phyloP scores from a whole-genome alignment of 1,140 invertebrate genomes.

The Drosophila neocordata region DNA sequence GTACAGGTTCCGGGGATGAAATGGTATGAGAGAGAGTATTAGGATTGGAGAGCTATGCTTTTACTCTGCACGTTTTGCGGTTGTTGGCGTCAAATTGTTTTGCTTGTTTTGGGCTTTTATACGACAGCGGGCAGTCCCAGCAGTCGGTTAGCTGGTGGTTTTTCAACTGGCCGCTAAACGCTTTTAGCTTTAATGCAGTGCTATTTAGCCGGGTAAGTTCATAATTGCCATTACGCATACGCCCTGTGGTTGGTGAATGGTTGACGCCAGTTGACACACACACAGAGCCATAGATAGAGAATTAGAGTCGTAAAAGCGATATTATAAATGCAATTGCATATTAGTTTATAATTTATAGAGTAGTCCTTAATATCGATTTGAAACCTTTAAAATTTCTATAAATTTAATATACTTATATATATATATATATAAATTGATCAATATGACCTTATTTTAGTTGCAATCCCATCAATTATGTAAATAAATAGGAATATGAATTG shows the following conservation, averaged over 20 bases:
- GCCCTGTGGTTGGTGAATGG: constrained; percentile 54
- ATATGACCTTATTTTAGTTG: background rate
- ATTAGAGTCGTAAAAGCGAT: constrained; percentile 30
- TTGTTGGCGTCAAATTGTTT: constrained; percentile 78
- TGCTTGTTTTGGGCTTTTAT: constrained; percentile 74
- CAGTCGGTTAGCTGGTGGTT: constrained; percentile 61
- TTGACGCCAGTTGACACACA: background rate
- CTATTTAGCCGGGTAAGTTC: constrained; percentile 47
- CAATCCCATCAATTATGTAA: background rate
- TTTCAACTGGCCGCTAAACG: constrained; percentile 62
- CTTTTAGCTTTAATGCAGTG: constrained; percentile 74
- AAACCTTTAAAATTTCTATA: background rate
- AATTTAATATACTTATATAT: too few relatives aligned
- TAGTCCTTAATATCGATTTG: constrained; percentile 11
- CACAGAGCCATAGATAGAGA: background rate
- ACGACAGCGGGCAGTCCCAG: constrained; percentile 73
- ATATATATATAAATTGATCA: background rate
- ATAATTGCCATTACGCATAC: constrained; percentile 76
- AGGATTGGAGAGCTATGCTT: background rate
- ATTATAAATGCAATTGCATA: constrained; percentile 44
- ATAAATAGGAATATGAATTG: background rate
- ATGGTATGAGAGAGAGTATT: constrained; percentile 1
- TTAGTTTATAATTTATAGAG: constrained; percentile 38
- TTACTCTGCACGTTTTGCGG: constrained; percentile 66
- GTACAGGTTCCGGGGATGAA: background rate